Evolutionary conservation across 2,113 vertebrate genomes (phyloP).

Genomic region (Loxodonta africana): DNA sequence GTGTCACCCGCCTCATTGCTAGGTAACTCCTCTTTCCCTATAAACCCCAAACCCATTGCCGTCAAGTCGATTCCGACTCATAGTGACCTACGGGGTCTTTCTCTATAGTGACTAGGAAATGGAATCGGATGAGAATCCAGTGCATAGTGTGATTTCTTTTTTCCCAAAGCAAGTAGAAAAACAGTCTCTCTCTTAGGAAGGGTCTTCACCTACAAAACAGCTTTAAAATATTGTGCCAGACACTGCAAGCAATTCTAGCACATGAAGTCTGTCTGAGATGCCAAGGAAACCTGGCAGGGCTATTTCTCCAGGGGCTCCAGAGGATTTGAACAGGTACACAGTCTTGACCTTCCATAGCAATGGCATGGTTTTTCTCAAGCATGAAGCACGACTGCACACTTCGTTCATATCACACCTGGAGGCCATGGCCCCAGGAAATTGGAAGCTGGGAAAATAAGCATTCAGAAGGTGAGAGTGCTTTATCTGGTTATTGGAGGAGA

Average conservation of each 20-base stretch:
- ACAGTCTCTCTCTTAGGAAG: constrained; percentile 48
- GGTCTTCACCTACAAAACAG: constrained; percentile 57
- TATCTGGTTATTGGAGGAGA: constrained; percentile 50
- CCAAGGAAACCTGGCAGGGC: constrained; percentile 60
- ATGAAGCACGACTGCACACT: constrained; percentile 49
- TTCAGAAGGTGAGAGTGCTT: constrained; percentile 39
- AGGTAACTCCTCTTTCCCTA: too few species aligned
- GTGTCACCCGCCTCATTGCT: neutral
- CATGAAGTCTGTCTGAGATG: constrained; percentile 33
- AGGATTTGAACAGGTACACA: constrained; percentile 67
- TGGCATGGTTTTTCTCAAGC: constrained; percentile 68
- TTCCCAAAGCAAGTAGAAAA: constrained; percentile 59
- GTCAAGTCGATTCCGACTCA: too few species aligned
- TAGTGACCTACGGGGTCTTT: neutral
- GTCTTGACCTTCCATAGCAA: constrained; percentile 69
- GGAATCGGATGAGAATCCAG: neutral
- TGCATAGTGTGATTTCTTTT: constrained; percentile 47
- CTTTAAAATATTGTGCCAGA: constrained; percentile 68
- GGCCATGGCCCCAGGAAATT: constrained; percentile 69
- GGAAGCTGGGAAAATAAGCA: constrained; percentile 70
- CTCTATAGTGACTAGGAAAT: neutral
- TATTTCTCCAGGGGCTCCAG: constrained; percentile 71
- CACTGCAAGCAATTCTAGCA: constrained; percentile 33
- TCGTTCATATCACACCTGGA: constrained; percentile 25
- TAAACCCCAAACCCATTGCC: too few species aligned